Conservation (phyloP, 2,888 invertebrate species). For the Netelia melanura region DNA sequence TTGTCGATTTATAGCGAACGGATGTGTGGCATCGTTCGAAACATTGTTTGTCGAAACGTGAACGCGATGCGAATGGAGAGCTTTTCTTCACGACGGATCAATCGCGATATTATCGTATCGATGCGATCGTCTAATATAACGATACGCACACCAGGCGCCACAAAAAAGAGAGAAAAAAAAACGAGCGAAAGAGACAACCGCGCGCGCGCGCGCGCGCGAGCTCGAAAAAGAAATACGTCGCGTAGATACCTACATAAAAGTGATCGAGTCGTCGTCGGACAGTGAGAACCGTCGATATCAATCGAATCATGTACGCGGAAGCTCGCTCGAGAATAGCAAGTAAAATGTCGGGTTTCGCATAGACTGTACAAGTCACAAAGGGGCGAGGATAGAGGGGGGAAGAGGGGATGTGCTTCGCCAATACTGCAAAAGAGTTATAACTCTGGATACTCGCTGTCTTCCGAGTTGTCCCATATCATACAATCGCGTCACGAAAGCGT, state of each 20-base stretch:
- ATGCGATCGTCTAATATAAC: background rate
- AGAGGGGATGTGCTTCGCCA: background rate
- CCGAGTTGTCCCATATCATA: conserved; percentile 54
- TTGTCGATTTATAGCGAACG: too few species aligned
- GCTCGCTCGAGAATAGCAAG: conserved; percentile 81
- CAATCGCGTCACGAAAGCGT: conserved; percentile 79
- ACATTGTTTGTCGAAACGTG: too few species aligned
- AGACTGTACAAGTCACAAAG: conserved; percentile 33
- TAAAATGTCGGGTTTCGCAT: conserved; percentile 70
- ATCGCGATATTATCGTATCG: background rate
- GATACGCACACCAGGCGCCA: background rate
- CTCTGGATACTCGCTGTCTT: conserved; percentile 33
- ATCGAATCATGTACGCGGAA: conserved; percentile 83
- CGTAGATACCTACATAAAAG: conserved; percentile 3
- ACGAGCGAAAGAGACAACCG: background rate
- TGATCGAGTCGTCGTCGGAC: conserved; percentile 29
- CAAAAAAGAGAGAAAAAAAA: conserved; percentile 6
- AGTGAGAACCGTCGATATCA: conserved; percentile 70
- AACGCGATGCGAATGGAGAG: too few species aligned
- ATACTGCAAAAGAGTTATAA: conserved; percentile 46
- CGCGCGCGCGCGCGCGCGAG: background rate
- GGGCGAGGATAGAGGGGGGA: background rate
- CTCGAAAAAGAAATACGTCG: background rate
- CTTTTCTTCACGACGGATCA: background rate
- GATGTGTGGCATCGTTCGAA: too few species aligned